Percentiles rank a stretch among this genome's conserved stretches.
These are phyloP conservation scores for Siniperca undulata DNA, from an alignment of 2,797 vertebrate genomes.

Conservation along the genomic window DNA sequence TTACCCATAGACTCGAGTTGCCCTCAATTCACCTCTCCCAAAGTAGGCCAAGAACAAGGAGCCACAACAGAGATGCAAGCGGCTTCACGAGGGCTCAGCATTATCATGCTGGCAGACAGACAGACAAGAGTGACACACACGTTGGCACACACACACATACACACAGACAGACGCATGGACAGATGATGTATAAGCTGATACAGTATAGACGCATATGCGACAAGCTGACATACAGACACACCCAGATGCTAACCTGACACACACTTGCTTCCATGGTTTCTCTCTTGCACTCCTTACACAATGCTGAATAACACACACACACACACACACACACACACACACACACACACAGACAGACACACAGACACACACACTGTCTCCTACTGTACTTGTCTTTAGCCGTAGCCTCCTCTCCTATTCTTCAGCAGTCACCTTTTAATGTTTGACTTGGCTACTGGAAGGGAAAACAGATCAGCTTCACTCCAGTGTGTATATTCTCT, in stretches of 20 bases:
- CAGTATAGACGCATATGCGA: slow-evolving; percentile 31
- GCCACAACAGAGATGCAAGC: slow-evolving; percentile 78
- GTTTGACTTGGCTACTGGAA: not conserved
- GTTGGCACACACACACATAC: slow-evolving; percentile 23
- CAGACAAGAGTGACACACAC: slow-evolving; percentile 58
- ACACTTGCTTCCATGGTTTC: slow-evolving; percentile 7
- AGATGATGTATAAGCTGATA: slow-evolving; percentile 69
- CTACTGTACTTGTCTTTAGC: not conserved
- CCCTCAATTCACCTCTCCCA: slow-evolving; percentile 85
- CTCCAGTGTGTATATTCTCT: slow-evolving; percentile 4
- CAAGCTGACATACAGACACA: slow-evolving; percentile 49
- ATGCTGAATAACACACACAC: not conserved
- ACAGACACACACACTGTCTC: not conserved
- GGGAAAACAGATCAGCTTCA: slow-evolving; percentile 2
- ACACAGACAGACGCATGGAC: slow-evolving; percentile 53
- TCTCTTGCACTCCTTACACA: not conserved
- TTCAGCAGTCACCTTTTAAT: slow-evolving; percentile 1
- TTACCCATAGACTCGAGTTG: slow-evolving; percentile 82
- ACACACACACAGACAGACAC: not conserved
- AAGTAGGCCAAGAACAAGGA: slow-evolving; percentile 88
- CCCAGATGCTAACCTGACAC: slow-evolving; percentile 45
- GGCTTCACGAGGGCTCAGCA: slow-evolving; percentile 71
- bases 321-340: not conserved
- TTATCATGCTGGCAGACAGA: slow-evolving; percentile 69
- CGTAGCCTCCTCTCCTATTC: not conserved